Base-by-base conservation (phyloP, 2,888 invertebrate species). In the Pristionchus mayeri region DNA sequence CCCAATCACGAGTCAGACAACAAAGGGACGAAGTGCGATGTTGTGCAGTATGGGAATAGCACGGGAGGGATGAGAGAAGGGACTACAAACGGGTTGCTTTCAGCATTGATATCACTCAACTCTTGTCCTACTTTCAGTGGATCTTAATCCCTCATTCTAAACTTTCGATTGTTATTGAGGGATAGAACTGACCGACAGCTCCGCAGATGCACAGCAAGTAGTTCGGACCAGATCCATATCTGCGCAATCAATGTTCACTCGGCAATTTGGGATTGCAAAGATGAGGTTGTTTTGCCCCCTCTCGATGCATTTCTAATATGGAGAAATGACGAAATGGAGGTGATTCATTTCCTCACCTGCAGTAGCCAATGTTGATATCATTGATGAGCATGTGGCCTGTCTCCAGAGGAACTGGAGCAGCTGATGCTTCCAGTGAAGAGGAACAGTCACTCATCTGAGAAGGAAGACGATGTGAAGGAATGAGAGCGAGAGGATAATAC, bases 131-230 rank as follows among this genome's bases (percentile, higher is more conserved):
- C 27, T 27, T 44, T 44, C 44, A n/a, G n/a, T n/a, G n/a, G n/a
- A n/a, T n/a, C n/a, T n/a, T 44, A 7, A 30, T 60, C 30, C 27
- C 11, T 9, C 60, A 13, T 9, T 13, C 44, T 44, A 30, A 60
- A 4, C 60, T 16, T 16, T 13, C 11, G 16, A 27, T 24, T 13
- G 13, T 57, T 27, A 57, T n/a, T n/a, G 27, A 2, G 57, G 16
- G 1, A 63, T 34, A 71, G 2, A 1, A 54, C 84, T 78, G 4
- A 88, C 88, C 90, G 24, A 90, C 90, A 24, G 90, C 90, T 48
- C 90, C 90, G 76, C 90, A 90, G 37, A 90, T 87, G 18, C 87
- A 87, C 1, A 90, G 81, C 18, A 90, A 79, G 63, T 86, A 85
- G 34, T 88, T 87, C 1, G 90, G 89, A 18, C 90, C 90, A 44